Conservation (phyloP, 2,888 invertebrate species). For the Lasius fuliginosus region DNA sequence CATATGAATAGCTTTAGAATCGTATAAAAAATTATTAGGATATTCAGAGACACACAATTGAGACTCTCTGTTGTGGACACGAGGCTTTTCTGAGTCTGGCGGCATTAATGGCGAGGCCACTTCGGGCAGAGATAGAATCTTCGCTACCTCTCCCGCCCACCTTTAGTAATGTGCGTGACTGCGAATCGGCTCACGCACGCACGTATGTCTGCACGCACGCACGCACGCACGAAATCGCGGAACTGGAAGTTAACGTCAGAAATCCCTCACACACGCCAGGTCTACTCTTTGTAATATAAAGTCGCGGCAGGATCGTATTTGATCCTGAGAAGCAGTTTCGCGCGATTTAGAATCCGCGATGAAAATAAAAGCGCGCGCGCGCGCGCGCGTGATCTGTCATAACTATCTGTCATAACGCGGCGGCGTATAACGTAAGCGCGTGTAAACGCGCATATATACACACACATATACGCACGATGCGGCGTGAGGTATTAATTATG, state of each 20-base stretch:
- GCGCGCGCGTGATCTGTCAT: constrained; percentile 32
- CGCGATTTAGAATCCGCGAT: constrained; percentile 24
- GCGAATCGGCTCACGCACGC: constrained; percentile 75
- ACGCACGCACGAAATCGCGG: constrained; percentile 24
- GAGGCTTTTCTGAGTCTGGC: constrained; percentile 62
- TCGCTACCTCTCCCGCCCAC: constrained; percentile 65
- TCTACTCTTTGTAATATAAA: constrained; percentile 47
- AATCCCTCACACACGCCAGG: constrained; percentile 57
- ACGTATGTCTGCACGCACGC: constrained; percentile 65
- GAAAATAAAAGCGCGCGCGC: constrained; percentile 36
- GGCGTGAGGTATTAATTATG: constrained; percentile 54
- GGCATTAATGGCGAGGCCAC: constrained; percentile 80
- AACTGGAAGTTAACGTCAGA: constrained; percentile 52
- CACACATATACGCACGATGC: no score
- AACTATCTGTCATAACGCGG: constrained; percentile 5
- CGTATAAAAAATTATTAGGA: constrained; percentile 3
- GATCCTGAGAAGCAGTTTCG: constrained; percentile 57
- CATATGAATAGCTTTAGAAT: background rate
- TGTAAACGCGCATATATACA: constrained; percentile 25
- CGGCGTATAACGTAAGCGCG: constrained; percentile 3
- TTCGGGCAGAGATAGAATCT: constrained; percentile 79
- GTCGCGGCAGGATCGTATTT: constrained; percentile 52
- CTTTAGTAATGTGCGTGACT: constrained; percentile 80
- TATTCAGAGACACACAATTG: constrained; percentile 22
- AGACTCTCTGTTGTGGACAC: constrained; percentile 37